Percentiles rank a stretch among this genome's conserved stretches.
These are phyloP conservation scores for Lepidochitona cinerea DNA, from an alignment of 2,888 invertebrate genomes.

Conservation along the genomic window DNA sequence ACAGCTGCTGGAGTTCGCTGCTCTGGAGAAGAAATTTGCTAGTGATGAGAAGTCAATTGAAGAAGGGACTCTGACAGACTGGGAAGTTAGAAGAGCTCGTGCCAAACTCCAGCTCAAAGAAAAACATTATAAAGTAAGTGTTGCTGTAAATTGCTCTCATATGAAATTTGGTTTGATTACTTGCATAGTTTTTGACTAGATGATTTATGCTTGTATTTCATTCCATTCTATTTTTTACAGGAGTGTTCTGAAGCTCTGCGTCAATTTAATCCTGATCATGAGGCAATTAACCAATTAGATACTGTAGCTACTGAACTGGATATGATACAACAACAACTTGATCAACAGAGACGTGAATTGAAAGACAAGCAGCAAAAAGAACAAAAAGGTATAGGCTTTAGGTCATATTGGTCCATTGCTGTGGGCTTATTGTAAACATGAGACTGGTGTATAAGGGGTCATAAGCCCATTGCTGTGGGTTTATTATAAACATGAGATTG, in stretches of 20 bases:
- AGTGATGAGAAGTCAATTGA: slow-evolving; percentile 56
- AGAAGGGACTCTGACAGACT: slow-evolving; percentile 59
- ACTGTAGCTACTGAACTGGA: slow-evolving; percentile 56
- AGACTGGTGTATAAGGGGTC: too few species aligned
- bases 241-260: slow-evolving; percentile 65
- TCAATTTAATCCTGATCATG: slow-evolving; percentile 56
- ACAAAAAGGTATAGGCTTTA: slow-evolving; percentile 50
- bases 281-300: slow-evolving; percentile 48
- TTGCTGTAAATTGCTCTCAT: background rate
- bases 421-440: too few species aligned
- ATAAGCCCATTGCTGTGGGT: too few species aligned
- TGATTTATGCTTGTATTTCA: background rate
- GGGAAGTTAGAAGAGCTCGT: slow-evolving; percentile 65
- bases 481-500: too few species aligned
- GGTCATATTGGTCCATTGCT: too few species aligned
- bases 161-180: background rate
- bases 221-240: slow-evolving; percentile 28
- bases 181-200: background rate
- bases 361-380: slow-evolving; percentile 56
- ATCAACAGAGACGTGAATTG: slow-evolving; percentile 49
- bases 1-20: slow-evolving; percentile 62
- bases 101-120: slow-evolving; percentile 65
- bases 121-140: slow-evolving; percentile 65
- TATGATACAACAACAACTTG: slow-evolving; percentile 50
- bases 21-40: slow-evolving; percentile 50